Conservation (phyloP, 2,888 invertebrate species). For the Neoaliturus tenellus region DNA sequence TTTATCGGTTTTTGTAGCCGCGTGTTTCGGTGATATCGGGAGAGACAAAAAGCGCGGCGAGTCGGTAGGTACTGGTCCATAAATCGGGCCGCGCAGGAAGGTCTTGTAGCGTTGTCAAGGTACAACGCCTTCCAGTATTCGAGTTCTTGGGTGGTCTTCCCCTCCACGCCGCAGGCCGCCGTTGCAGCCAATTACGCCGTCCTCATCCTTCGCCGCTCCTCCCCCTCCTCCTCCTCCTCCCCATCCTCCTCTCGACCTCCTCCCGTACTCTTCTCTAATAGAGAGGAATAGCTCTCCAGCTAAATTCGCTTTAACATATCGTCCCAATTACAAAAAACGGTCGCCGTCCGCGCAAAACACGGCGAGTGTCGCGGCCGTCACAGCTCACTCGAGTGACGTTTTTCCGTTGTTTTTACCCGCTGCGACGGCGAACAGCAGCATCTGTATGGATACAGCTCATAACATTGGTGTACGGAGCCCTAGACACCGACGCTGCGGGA, state of each 20-base stretch:
- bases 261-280: constrained; percentile 30
- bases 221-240: neutral
- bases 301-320: constrained; percentile 39
- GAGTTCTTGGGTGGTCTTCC: constrained; percentile 51
- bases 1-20: constrained; percentile 51
- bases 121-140: constrained; percentile 54
- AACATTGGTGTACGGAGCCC: neutral
- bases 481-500: neutral
- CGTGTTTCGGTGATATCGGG: constrained; percentile 50
- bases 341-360: constrained; percentile 26
- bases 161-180: neutral
- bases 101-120: constrained; percentile 51
- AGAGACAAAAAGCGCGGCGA: constrained; percentile 50
- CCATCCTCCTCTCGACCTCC: neutral
- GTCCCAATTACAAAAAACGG: constrained; percentile 29
- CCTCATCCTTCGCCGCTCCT: neutral
- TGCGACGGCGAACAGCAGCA: neutral
- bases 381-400: neutral
- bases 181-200: constrained; percentile 31
- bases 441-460: neutral
- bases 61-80: constrained; percentile 48
- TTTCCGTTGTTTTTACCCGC: neutral
- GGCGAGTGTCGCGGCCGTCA: neutral
- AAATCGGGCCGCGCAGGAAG: constrained; percentile 52
- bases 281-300: constrained; percentile 33